Evolutionary conservation across 2,113 vertebrate species (phyloP), one percentile per base, ranked within the genome.

Genomic region (Nymphicus hollandicus): DNA sequence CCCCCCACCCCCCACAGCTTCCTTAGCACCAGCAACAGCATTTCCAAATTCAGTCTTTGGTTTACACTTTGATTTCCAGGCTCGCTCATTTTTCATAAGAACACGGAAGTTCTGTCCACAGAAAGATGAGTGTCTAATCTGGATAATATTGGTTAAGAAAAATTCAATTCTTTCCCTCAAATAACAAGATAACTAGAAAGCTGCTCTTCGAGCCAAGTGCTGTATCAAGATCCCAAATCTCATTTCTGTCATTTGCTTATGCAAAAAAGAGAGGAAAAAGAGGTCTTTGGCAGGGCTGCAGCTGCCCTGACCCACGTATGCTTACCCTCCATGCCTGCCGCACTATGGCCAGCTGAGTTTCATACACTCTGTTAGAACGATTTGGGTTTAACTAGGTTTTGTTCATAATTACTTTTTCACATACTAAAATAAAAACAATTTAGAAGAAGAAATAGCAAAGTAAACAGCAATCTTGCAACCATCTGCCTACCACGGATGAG

Each of bases 271-370:
- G n/a, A 77, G n/a, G 31, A 71, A 39, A n/a, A 29, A 25, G 19
- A 47, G 41, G 41, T 9, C 13, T 74, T 7, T n/a, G 80, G 61
- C 80, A 63, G n/a, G 27, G 33, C 43, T 41, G 20, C 66, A 41
- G 28, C 84, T 37, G 25, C 28, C 17, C n/a, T 6, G 29, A 7
- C 20, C 28, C 74, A 22, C 4, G 14, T 2, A 1, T 5, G 9
- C 44, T 50, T 16, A 10, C 44, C 8, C 31, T 52, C 60, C 1
- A 0, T 4, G 18, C 56, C 37, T 14, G 19, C 50, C 2, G 0
- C 43, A 1, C 25, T 22, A n/a, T 1, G 2, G 20, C 23, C 46
- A 63, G 61, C 52, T 41, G 19, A 1, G 29, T 14, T 43, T 22
- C 29, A 17, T 1, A 12, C 27, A 4, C 23, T 17, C 35, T 11